Percentiles rank a stretch among this genome's conserved stretches.
Evolutionary conservation across 37 sponge, comb jelly and placozoan species (phyloP).

Genomic region (Agelas oroides): DNA sequence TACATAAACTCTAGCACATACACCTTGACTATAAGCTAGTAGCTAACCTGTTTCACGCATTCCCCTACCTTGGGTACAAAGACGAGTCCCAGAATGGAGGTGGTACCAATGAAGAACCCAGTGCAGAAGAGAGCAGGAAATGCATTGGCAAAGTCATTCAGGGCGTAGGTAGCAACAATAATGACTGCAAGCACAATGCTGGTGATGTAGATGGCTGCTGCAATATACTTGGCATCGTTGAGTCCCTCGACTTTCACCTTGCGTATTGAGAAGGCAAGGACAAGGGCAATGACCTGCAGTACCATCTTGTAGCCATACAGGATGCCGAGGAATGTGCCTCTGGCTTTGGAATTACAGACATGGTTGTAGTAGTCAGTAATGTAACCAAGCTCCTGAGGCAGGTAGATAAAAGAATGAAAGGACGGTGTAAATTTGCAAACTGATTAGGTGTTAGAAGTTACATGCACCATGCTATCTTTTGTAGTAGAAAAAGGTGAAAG

Average conservation of each 20-base stretch:
- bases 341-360: not conserved
- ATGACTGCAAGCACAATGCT: not conserved
- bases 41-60: too few species aligned
- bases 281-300: not conserved
- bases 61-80: not conserved
- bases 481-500: too few species aligned
- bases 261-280: not conserved
- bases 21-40: too few species aligned
- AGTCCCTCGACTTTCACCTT: not conserved
- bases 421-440: too few species aligned
- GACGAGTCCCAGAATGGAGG: not conserved
- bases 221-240: not conserved
- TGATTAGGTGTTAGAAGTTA: too few species aligned
- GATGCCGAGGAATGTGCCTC: not conserved
- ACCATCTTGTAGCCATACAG: constrained; percentile 15
- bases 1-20: too few species aligned
- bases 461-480: too few species aligned
- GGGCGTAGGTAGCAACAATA: not conserved
- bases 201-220: not conserved
- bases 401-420: too few species aligned
- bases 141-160: not conserved
- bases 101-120: not conserved
- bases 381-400: not conserved
- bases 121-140: not conserved
- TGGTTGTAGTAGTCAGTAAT: constrained; percentile 3